Evolutionary conservation across 2,797 vertebrate genomes (phyloP).

Genomic region (Rhinatrema bivittatum): DNA sequence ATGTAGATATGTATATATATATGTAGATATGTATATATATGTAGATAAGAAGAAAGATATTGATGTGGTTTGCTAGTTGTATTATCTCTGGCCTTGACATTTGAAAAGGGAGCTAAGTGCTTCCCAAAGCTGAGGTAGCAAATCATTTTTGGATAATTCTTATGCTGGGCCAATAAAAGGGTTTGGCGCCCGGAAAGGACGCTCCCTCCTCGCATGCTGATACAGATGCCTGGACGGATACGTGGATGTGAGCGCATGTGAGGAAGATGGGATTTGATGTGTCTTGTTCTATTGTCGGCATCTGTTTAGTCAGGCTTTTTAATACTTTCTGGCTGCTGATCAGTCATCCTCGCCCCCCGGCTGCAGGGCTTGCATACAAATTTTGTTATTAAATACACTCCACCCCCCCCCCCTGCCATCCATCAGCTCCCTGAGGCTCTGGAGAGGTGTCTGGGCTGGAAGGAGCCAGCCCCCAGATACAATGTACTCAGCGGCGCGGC

Average conservation of each 20-base stretch:
- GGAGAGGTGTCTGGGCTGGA: conserved; percentile 28
- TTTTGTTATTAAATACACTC: conserved; percentile 70
- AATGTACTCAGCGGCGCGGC: conserved; percentile 57
- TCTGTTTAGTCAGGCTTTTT: conserved; percentile 76
- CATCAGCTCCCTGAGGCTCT: conserved; percentile 34
- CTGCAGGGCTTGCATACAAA: conserved; percentile 71
- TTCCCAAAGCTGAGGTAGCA: too few relatives aligned
- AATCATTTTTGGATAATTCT: too few relatives aligned
- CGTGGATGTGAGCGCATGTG: conserved; percentile 69
- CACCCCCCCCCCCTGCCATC: conserved; percentile 37
- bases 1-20: too few relatives aligned
- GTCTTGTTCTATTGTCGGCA: conserved; percentile 80
- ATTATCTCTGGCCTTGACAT: too few relatives aligned
- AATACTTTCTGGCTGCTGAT: conserved; percentile 81
- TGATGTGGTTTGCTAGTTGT: too few relatives aligned
- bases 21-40: too few relatives aligned
- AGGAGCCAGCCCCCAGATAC: conserved; percentile 28
- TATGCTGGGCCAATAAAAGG: too few relatives aligned
- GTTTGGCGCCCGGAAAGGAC: too few relatives aligned
- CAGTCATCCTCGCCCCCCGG: conserved; percentile 76
- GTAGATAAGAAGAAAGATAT: too few relatives aligned
- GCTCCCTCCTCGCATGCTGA: too few relatives aligned
- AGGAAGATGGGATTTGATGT: conserved; percentile 82
- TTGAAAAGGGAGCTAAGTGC: too few relatives aligned
- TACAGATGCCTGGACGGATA: conserved; percentile 25